phyloP scores from a whole-genome alignment of 1,140 invertebrate genomes.

The Oncopodura yosiiana region DNA sequence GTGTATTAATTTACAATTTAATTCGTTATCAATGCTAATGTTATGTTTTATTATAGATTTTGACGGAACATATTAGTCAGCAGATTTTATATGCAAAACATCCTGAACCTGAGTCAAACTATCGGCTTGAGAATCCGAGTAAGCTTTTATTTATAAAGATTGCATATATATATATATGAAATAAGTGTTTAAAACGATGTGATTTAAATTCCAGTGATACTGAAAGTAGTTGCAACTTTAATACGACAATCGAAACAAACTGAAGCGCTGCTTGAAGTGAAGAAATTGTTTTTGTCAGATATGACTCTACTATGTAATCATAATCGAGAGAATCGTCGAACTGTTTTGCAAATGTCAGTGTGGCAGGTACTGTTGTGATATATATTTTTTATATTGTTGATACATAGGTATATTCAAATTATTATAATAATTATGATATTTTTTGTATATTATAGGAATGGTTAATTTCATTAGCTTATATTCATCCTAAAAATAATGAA shows the following conservation, averaged over 20 bases:
- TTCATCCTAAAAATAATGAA: conserved; percentile 88
- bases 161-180: background rate
- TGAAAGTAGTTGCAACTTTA: conserved; percentile 95
- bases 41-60: conserved; percentile 50
- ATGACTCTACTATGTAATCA: conserved; percentile 95
- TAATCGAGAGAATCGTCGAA: conserved; percentile 91
- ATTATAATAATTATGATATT: too few relatives aligned
- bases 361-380: conserved; percentile 97
- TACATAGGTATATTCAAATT: too few relatives aligned
- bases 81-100: conserved; percentile 85
- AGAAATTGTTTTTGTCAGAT: conserved; percentile 92
- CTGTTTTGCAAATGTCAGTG: conserved; percentile 98
- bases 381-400: too few relatives aligned
- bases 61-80: conserved; percentile 92
- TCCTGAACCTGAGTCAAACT: conserved; percentile 86
- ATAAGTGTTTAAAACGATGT: background rate
- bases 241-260: conserved; percentile 92
- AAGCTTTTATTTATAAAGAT: conserved; percentile 42
- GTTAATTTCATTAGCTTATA: conserved; percentile 97
- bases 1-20: conserved; percentile 2
- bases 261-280: conserved; percentile 81
- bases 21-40: background rate
- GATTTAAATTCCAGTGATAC: conserved; percentile 64
- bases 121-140: conserved; percentile 95
- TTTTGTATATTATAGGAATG: conserved; percentile 88